A percentile compares a stretch with the other conserved stretches of the same genome.
phyloP scores from a whole-genome alignment of 1,140 invertebrate species.

The Berghia stephanieae region DNA sequence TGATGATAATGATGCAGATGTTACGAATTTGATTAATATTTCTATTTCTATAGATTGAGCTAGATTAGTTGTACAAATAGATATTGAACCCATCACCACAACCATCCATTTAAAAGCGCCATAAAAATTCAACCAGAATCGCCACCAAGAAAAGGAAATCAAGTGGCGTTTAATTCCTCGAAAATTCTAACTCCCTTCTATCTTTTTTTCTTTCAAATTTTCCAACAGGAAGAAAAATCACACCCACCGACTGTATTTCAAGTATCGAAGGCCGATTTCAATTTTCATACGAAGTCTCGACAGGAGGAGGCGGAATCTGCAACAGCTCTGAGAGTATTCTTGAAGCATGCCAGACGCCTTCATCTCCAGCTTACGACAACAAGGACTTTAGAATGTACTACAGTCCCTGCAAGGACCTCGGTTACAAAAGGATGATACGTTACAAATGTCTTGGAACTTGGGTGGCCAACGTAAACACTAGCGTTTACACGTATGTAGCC shows the following conservation, averaged over 20 bases:
- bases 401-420: neutral
- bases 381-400: constrained; percentile 14
- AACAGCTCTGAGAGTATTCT: constrained; percentile 7
- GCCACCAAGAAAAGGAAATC: no score
- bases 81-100: no score
- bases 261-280: constrained; percentile 26
- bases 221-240: constrained; percentile 5
- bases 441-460: constrained; percentile 28
- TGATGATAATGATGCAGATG: neutral
- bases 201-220: neutral
- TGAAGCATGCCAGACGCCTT: constrained; percentile 19
- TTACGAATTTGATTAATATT: neutral
- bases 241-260: constrained; percentile 17
- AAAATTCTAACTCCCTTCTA: no score
- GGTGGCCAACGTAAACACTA: constrained; percentile 10
- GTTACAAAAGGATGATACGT: neutral
- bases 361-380: constrained; percentile 20
- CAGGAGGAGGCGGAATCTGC: constrained; percentile 14
- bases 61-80: neutral
- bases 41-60: neutral
- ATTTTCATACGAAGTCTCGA: constrained; percentile 22
- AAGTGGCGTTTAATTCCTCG: no score
- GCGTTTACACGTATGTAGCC: constrained; percentile 20
- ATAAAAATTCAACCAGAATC: no score
- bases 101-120: no score